These are phyloP conservation scores for Lanistes nyassanus DNA, from an alignment of 1,140 invertebrate species.

Conservation along the genomic window DNA sequence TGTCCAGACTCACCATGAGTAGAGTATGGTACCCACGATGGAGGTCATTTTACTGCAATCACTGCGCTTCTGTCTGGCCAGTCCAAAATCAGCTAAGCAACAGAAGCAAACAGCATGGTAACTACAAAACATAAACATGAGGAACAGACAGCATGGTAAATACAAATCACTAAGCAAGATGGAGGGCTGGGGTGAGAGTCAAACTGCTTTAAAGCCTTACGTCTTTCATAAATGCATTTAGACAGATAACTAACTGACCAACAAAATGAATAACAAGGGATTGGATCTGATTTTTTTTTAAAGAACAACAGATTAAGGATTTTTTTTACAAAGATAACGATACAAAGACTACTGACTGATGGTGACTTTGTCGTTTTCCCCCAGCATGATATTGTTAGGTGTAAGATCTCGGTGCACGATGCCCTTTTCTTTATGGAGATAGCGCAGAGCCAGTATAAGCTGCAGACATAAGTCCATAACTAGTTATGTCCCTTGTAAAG, in stretches of 20 bases:
- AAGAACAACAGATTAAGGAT: too few species aligned
- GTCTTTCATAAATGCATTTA: too few species aligned
- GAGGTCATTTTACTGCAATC: slow-evolving; percentile 68
- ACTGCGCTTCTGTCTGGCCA: slow-evolving; percentile 66
- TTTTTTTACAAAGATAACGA: too few species aligned
- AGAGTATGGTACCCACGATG: slow-evolving; percentile 68
- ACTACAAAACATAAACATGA: neutral
- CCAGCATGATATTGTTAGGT: slow-evolving; percentile 68
- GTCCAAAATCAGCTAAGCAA: slow-evolving; percentile 66
- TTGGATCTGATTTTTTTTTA: too few species aligned
- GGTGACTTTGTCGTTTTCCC: slow-evolving; percentile 67
- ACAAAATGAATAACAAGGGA: too few species aligned
- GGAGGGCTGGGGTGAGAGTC: neutral
- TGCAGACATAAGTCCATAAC: slow-evolving; percentile 32
- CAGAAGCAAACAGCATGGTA: neutral
- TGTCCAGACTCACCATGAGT: slow-evolving; percentile 62
- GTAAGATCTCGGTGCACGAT: slow-evolving; percentile 67
- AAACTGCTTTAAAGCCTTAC: neutral
- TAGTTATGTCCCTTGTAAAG: too few species aligned
- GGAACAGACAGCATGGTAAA: neutral
- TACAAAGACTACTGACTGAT: slow-evolving; percentile 62
- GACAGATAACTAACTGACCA: too few species aligned
- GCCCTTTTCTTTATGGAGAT: slow-evolving; percentile 68
- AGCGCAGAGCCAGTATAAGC: slow-evolving; percentile 65
- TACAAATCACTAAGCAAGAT: neutral